Conservation (phyloP, 2,888 invertebrate species). For the Bedellia somnulentella region DNA sequence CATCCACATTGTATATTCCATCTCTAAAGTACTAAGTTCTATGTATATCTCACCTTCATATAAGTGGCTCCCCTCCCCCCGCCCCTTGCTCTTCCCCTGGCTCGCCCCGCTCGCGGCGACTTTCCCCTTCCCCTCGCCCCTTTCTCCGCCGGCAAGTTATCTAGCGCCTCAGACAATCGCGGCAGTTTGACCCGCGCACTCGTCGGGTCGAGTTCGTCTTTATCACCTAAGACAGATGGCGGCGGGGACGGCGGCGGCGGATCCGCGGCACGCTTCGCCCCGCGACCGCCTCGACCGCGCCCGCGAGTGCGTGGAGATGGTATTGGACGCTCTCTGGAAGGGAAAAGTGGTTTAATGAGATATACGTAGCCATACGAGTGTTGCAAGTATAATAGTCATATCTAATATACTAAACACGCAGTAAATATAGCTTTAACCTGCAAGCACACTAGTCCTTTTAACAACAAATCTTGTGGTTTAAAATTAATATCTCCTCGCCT, state of each 20-base stretch:
- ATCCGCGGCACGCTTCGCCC: slow-evolving; percentile 18
- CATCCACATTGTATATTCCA: too few relatives aligned
- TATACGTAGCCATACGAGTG: too few relatives aligned
- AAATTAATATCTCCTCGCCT: too few relatives aligned
- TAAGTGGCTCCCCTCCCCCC: slow-evolving; percentile 37
- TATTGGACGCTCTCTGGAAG: slow-evolving; percentile 40
- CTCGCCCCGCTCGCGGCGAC: slow-evolving; percentile 20
- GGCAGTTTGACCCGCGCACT: slow-evolving; percentile 47
- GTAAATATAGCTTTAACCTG: too few relatives aligned
- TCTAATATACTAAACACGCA: too few relatives aligned
- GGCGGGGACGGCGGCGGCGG: slow-evolving; percentile 11
- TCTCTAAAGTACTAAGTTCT: too few relatives aligned
- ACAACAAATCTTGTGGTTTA: too few relatives aligned
- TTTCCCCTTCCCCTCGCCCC: slow-evolving; percentile 17
- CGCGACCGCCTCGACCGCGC: slow-evolving; percentile 37
- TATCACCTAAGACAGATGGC: slow-evolving; percentile 16
- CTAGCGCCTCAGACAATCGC: slow-evolving; percentile 48
- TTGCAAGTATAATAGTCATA: too few relatives aligned
- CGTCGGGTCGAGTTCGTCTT: slow-evolving; percentile 35
- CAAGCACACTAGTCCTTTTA: too few relatives aligned
- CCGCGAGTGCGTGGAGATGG: slow-evolving; percentile 28
- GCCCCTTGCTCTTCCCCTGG: slow-evolving; percentile 36
- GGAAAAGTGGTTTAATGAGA: too few relatives aligned
- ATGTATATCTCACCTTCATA: slow-evolving; percentile 22
- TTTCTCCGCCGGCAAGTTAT: slow-evolving; percentile 32